Percentiles rank a stretch among this genome's conserved stretches.
Evolutionary conservation across 2,888 invertebrate species (phyloP).

Genomic region (Chaetogeoica ovagalla): DNA sequence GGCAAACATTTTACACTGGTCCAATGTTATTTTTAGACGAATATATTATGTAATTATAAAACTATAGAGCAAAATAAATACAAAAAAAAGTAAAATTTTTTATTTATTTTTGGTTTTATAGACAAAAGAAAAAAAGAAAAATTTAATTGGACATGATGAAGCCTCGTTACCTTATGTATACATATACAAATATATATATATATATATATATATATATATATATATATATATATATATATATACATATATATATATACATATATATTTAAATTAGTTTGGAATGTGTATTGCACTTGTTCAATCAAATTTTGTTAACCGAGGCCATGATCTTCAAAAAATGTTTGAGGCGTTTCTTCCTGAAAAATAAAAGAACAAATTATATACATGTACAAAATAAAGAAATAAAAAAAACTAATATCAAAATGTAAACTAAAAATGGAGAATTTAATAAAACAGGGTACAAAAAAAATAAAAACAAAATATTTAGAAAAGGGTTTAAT

Average conservation of each 20-base stretch:
- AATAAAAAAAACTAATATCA: slow-evolving; percentile 23
- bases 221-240: background rate
- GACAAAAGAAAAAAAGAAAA: slow-evolving; percentile 27
- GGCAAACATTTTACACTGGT: slow-evolving; percentile 9
- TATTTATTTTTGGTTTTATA: slow-evolving; percentile 34
- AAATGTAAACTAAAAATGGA: background rate
- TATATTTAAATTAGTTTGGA: slow-evolving; percentile 29
- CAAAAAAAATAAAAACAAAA: slow-evolving; percentile 56
- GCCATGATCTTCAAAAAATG: slow-evolving; percentile 99
- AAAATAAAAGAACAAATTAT: slow-evolving; percentile 64
- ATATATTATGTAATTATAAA: background rate
- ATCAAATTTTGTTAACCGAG: slow-evolving; percentile 68
- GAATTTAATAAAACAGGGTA: slow-evolving; percentile 54
- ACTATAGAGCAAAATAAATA: background rate
- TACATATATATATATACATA: background rate
- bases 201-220: background rate
- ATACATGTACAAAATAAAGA: background rate
- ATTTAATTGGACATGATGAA: slow-evolving; percentile 34
- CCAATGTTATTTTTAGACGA: slow-evolving; percentile 37
- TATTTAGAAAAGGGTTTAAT: slow-evolving; percentile 27
- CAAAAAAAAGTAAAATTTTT: slow-evolving; percentile 22
- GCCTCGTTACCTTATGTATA: slow-evolving; percentile 17
- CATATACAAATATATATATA: slow-evolving; percentile 18
- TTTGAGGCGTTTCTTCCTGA: slow-evolving; percentile 99
- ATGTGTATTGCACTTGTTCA: slow-evolving; percentile 37